Conservation (phyloP, 2,113 vertebrate genomes). For the Cyphomyrus plagiostoma region DNA sequence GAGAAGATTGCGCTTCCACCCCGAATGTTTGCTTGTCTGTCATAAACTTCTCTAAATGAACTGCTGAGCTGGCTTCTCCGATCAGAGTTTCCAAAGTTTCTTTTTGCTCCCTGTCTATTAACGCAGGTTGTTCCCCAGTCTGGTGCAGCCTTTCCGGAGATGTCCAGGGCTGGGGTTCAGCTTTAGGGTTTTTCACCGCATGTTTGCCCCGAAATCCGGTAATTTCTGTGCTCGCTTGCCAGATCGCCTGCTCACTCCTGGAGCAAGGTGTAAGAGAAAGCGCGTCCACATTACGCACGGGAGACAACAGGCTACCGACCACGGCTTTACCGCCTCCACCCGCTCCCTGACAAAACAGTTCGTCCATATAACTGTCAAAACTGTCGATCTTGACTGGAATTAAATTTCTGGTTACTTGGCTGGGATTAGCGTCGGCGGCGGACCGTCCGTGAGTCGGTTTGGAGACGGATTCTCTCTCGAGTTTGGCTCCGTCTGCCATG, state of each 20-base stretch:
- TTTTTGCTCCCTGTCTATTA: conserved; percentile 23
- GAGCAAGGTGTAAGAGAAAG: conserved; percentile 29
- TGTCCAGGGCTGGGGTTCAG: conserved; percentile 12
- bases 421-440: conserved; percentile 14
- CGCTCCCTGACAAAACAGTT: conserved; percentile 30
- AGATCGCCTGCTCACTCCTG: conserved; percentile 22
- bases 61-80: not conserved
- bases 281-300: conserved; percentile 40
- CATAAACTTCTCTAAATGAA: conserved; percentile 46
- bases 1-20: conserved; percentile 35
- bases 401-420: conserved; percentile 26
- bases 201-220: conserved; percentile 38
- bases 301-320: conserved; percentile 17
- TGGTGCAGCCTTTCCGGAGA: conserved; percentile 40
- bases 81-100: conserved; percentile 27
- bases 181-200: conserved; percentile 40
- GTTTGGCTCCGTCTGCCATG: conserved; percentile 37
- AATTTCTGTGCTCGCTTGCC: conserved; percentile 36
- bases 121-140: conserved; percentile 20
- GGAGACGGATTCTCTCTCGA: conserved; percentile 34
- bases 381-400: conserved; percentile 30
- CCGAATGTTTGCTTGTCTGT: conserved; percentile 56
- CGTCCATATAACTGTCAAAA: conserved; percentile 12
- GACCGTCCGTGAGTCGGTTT: conserved; percentile 32
- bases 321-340: conserved; percentile 17